Conservation (phyloP, 2,113 vertebrate genomes). For the Megaceryle maxima region DNA sequence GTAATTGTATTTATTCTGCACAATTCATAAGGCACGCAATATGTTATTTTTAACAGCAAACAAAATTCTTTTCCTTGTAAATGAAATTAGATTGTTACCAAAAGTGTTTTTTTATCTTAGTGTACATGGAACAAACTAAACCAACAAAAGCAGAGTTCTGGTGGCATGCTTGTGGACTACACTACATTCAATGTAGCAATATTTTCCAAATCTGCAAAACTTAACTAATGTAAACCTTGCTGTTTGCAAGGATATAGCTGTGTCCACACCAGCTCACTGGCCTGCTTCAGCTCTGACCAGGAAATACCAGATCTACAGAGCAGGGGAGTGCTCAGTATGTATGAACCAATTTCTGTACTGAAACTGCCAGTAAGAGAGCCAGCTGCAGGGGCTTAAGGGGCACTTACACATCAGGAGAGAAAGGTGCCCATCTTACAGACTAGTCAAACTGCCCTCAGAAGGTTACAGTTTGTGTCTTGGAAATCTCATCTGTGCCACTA, state of each 20-base stretch:
- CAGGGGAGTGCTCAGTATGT: fast-evolving
- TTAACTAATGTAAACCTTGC: background rate
- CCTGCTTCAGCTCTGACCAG: background rate
- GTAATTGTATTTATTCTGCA: background rate
- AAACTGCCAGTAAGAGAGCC: background rate
- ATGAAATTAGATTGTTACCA: background rate
- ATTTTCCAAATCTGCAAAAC: background rate
- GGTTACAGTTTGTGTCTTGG: background rate
- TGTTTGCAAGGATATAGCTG: background rate
- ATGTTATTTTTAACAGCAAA: background rate
- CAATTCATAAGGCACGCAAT: background rate
- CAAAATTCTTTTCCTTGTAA: background rate
- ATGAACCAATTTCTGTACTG: background rate
- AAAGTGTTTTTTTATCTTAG: background rate
- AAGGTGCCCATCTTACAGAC: background rate
- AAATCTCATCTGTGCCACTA: background rate
- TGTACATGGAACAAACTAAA: background rate
- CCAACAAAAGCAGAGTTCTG: background rate
- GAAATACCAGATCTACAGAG: background rate
- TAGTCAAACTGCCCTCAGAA: background rate
- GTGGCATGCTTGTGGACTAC: background rate
- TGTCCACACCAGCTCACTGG: background rate
- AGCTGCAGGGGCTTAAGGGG: background rate
- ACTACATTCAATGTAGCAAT: background rate
- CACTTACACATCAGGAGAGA: background rate